These are phyloP conservation scores for Gymnothorax javanicus DNA, from an alignment of 2,797 vertebrate species.

Conservation along the genomic window DNA sequence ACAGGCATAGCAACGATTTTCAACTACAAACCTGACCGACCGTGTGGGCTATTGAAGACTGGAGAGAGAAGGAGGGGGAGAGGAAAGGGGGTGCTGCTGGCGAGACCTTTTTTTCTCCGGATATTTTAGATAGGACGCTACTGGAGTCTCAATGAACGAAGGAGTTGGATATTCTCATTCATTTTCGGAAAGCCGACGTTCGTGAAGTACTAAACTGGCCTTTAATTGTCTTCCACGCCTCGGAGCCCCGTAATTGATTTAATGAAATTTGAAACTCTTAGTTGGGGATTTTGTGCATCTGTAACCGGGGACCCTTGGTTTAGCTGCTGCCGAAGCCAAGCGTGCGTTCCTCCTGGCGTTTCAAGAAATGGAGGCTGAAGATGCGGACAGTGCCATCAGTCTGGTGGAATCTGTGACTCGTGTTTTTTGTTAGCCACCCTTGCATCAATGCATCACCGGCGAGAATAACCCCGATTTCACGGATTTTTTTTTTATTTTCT, in stretches of 20 bases:
- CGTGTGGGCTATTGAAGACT: constrained; percentile 52
- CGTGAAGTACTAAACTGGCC: constrained; percentile 66
- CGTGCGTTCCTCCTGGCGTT: constrained; percentile 57
- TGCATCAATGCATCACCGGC: constrained; percentile 68
- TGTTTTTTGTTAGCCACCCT: constrained; percentile 66
- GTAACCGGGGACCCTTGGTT: constrained; percentile 13
- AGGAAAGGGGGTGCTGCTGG: constrained; percentile 46
- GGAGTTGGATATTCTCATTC: constrained; percentile 69
- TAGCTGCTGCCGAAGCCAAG: constrained; percentile 45
- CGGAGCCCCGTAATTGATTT: background rate
- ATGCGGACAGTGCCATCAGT: constrained; percentile 81
- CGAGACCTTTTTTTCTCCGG: constrained; percentile 58
- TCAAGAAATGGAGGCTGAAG: constrained; percentile 92
- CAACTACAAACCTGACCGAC: constrained; percentile 60
- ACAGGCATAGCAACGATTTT: constrained; percentile 60
- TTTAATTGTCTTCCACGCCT: constrained; percentile 29
- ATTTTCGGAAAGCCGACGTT: constrained; percentile 44
- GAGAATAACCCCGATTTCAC: constrained; percentile 73
- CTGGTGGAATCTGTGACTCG: constrained; percentile 63
- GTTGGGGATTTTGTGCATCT: constrained; percentile 17
- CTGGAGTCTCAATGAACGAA: constrained; percentile 50
- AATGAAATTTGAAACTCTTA: constrained; percentile 11
- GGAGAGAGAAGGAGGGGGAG: constrained; percentile 39
- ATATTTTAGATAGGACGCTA: constrained; percentile 63
- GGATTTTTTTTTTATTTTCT: constrained; percentile 3